Conservation (phyloP, 2,888 invertebrate genomes). For the Anoplius nigerrimus region DNA sequence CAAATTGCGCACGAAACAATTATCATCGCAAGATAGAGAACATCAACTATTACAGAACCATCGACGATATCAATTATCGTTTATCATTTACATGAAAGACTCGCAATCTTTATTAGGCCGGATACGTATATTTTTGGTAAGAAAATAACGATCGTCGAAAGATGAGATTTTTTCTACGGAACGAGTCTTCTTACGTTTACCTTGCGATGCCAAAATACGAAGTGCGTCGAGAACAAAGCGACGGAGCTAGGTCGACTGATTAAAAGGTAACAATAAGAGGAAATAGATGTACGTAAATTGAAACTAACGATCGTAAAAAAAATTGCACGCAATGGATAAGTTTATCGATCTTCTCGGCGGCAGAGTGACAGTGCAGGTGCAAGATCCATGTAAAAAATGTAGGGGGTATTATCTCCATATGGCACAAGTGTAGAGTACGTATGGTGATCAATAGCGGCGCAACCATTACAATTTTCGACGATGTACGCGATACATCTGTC, state of each 20-base stretch:
- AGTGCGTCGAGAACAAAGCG: neutral
- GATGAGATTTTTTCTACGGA: too few species aligned
- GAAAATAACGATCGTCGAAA: slow-evolving; percentile 7
- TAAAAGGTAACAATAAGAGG: neutral
- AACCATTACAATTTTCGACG: slow-evolving; percentile 15
- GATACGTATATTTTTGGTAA: neutral
- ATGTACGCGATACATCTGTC: slow-evolving; percentile 9
- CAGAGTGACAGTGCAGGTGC: slow-evolving; percentile 1
- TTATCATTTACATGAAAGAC: neutral
- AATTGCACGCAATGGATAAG: slow-evolving; percentile 27
- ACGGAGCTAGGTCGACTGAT: too few species aligned
- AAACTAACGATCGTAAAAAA: slow-evolving; percentile 19
- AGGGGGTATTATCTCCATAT: slow-evolving; percentile 43
- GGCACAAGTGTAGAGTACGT: slow-evolving; percentile 47
- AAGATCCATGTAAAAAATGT: slow-evolving; percentile 32
- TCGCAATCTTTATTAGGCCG: neutral
- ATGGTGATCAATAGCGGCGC: slow-evolving; percentile 23
- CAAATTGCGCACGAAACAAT: neutral
- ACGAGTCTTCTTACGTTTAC: neutral
- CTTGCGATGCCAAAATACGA: neutral
- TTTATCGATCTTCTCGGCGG: slow-evolving; percentile 11
- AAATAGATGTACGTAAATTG: neutral
- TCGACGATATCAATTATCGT: neutral
- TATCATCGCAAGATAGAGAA: neutral
- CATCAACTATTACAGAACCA: neutral